Evolutionary conservation across 1,140 invertebrate species (phyloP).

Genomic region (Temnothorax longispinosus): DNA sequence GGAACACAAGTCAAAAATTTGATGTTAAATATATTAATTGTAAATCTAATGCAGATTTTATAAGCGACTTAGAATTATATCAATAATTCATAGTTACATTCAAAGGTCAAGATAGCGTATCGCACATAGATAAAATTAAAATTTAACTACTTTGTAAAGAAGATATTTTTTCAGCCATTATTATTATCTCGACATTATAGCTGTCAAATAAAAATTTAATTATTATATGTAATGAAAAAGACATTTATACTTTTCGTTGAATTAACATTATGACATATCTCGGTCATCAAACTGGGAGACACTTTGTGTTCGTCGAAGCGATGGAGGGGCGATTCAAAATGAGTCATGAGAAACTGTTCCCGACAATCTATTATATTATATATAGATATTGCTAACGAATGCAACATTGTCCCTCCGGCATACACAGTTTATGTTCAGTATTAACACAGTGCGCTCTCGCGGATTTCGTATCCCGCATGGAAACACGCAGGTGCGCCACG

Average conservation of each 20-base stretch:
- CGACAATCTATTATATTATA: conserved; percentile 7
- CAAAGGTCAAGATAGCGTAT: not conserved
- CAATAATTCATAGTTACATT: not conserved
- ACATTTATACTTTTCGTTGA: not conserved
- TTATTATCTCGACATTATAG: conserved; percentile 8
- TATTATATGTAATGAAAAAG: not conserved
- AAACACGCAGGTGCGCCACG: conserved; percentile 13
- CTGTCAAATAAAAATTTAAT: not conserved
- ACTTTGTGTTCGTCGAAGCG: conserved; percentile 2
- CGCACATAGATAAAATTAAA: not conserved
- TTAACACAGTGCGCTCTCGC: not conserved
- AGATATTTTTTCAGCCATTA: not conserved
- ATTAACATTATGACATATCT: not conserved
- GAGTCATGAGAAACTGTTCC: conserved; percentile 19
- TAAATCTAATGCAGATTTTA: not conserved
- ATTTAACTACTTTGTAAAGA: not conserved
- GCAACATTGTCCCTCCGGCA: not conserved
- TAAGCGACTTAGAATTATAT: not conserved
- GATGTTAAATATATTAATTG: not conserved
- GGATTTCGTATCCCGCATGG: not conserved
- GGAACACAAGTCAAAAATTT: not conserved
- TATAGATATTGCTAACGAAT: not conserved
- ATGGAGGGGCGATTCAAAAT: not conserved
- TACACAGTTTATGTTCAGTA: not conserved
- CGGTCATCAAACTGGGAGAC: not conserved